phyloP scores from a whole-genome alignment of 2,888 invertebrate genomes.

The Ormia ochracea region DNA sequence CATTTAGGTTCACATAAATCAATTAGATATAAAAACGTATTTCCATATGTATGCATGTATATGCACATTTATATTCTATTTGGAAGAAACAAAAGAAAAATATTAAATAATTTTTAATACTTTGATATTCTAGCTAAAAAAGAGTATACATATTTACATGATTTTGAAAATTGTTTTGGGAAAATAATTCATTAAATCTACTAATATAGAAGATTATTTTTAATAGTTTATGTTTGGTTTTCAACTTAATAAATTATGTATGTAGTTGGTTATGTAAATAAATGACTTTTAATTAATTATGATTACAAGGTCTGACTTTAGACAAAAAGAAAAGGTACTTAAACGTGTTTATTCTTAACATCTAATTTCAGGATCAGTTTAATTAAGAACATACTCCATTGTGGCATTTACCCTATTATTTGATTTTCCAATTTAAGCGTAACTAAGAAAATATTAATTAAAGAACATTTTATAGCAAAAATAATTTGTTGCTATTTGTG shows the following conservation, averaged over 20 bases:
- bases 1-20: too few species aligned
- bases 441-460: constrained; percentile 1
- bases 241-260: constrained; percentile 31
- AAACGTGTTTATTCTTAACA: constrained; percentile 1
- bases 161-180: not conserved
- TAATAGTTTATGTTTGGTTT: not conserved
- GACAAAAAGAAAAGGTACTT: constrained; percentile 31
- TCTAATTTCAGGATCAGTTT: not conserved
- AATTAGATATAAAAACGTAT: not conserved
- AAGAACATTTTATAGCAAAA: not conserved
- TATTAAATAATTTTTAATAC: constrained; percentile 51
- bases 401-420: not conserved
- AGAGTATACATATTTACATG: constrained; percentile 24
- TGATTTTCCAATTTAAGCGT: constrained; percentile 28
- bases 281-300: constrained; percentile 42
- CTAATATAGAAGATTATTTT: constrained; percentile 60
- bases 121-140: constrained; percentile 56
- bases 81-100: not conserved
- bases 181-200: constrained; percentile 40
- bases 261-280: constrained; percentile 21
- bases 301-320: constrained; percentile 17
- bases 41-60: not conserved
- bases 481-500: constrained; percentile 52
- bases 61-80: not conserved
- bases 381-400: not conserved